A percentile compares a stretch with the other conserved stretches of the same genome.
Evolutionary conservation across 2,113 vertebrate genomes (phyloP).

Genomic region (Cromileptes altivelis): DNA sequence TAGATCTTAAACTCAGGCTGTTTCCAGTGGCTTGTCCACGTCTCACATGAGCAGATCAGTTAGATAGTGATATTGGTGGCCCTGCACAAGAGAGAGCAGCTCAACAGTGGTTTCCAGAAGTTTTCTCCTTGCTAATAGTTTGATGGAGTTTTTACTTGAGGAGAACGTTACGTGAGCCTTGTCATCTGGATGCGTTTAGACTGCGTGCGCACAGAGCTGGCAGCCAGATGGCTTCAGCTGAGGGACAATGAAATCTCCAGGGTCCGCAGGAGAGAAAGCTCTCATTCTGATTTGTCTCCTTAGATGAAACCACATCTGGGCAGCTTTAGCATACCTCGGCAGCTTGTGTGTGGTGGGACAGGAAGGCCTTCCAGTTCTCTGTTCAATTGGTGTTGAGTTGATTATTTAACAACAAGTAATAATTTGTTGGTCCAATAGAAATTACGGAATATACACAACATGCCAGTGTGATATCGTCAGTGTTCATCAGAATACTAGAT

Average conservation of each 20-base stretch:
- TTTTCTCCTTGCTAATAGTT: conserved; percentile 51
- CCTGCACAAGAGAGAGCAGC: not conserved
- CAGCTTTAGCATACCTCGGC: conserved; percentile 49
- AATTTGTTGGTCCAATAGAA: conserved; percentile 19
- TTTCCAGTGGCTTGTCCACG: conserved; percentile 8
- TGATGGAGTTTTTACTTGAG: conserved; percentile 47
- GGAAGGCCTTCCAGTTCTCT: conserved; percentile 2
- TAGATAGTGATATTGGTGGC: conserved; percentile 27
- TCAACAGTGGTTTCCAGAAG: conserved; percentile 33
- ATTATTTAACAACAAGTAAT: conserved; percentile 50
- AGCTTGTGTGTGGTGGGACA: conserved; percentile 32
- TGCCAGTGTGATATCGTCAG: conserved; percentile 10
- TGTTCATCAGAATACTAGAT: conserved; percentile 27
- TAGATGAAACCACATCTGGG: conserved; percentile 70
- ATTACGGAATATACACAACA: conserved; percentile 32
- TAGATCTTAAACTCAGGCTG: not conserved
- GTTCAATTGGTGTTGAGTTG: conserved; percentile 27
- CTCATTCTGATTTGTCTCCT: conserved; percentile 59
- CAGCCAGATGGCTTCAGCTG: conserved; percentile 74
- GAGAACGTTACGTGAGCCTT: conserved; percentile 32
- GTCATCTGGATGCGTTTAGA: conserved; percentile 79
- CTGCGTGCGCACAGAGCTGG: conserved; percentile 61
- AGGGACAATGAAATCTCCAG: conserved; percentile 73
- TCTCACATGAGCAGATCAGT: conserved; percentile 2
- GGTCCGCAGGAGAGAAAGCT: conserved; percentile 60